A percentile compares a stretch with the other conserved stretches of the same genome.
Conservation (phyloP, 2,888 invertebrate genomes). For the Acronicta aceris region DNA sequence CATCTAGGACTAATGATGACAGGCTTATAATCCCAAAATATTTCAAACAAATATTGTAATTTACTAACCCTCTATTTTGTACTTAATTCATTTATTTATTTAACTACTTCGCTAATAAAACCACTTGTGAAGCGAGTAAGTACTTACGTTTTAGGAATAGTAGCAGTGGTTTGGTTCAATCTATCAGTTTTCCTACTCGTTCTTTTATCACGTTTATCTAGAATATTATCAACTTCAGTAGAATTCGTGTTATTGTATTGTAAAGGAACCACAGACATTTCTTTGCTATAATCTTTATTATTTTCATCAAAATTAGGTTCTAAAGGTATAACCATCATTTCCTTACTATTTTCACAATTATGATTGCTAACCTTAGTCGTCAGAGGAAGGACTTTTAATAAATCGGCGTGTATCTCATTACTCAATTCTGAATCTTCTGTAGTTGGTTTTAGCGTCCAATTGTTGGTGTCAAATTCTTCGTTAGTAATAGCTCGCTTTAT, state of each 20-base stretch:
- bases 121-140: too few species aligned
- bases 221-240: constrained; percentile 76
- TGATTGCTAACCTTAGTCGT: constrained; percentile 47
- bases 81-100: too few species aligned
- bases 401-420: constrained; percentile 69
- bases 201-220: constrained; percentile 84
- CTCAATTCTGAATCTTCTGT: constrained; percentile 56
- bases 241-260: constrained; percentile 81
- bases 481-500: constrained; percentile 69
- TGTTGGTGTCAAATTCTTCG: constrained; percentile 71
- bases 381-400: constrained; percentile 81
- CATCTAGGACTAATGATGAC: too few species aligned
- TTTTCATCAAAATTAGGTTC: constrained; percentile 47
- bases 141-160: constrained; percentile 86
- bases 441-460: constrained; percentile 67
- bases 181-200: constrained; percentile 87
- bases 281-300: constrained; percentile 61
- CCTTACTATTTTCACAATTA: constrained; percentile 22
- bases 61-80: too few species aligned
- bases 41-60: too few species aligned
- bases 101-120: too few species aligned
- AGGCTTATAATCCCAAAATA: too few species aligned
- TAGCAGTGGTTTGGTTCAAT: constrained; percentile 85
- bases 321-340: constrained; percentile 75
- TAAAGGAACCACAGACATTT: constrained; percentile 77